Evolutionary conservation across 2,113 vertebrate genomes (phyloP).

Genomic region (Brachionichthys hirsutus): DNA sequence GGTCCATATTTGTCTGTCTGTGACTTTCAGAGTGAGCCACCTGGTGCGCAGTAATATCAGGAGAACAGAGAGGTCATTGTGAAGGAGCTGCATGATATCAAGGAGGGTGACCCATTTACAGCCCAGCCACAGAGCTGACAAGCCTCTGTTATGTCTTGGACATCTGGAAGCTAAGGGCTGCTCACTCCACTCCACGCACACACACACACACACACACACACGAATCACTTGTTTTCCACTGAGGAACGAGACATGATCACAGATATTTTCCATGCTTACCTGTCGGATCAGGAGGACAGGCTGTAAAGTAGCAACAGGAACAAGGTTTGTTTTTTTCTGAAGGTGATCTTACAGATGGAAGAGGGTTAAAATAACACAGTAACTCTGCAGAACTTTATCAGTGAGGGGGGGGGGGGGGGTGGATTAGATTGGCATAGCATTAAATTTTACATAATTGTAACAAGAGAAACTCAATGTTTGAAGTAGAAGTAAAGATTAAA

Average conservation of each 20-base stretch:
- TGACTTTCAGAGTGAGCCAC: conserved; percentile 69
- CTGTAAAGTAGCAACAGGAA: conserved; percentile 2
- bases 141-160: conserved; percentile 72
- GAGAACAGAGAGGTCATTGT: conserved; percentile 78
- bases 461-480: conserved; percentile 24
- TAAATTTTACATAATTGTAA: conserved; percentile 31
- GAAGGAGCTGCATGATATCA: conserved; percentile 69
- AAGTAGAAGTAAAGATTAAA: conserved; percentile 26
- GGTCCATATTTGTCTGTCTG: conserved; percentile 61
- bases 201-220: too few relatives aligned
- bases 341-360: conserved; percentile 43
- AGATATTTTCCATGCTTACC: conserved; percentile 50
- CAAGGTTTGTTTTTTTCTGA: conserved; percentile 18
- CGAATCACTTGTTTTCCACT: conserved; percentile 33
- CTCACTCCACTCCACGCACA: conserved; percentile 27
- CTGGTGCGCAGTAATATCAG: conserved; percentile 75
- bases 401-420: too few relatives aligned
- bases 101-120: conserved; percentile 76
- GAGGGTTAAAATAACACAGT: conserved; percentile 23
- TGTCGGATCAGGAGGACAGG: conserved; percentile 18
- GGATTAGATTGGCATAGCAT: conserved; percentile 35
- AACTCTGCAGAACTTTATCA: too few relatives aligned
- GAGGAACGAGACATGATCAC: conserved; percentile 37
- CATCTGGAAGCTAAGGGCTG: conserved; percentile 62
- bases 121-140: conserved; percentile 63